These are phyloP conservation scores for Mesorhabditis spiculigera DNA, from an alignment of 2,888 invertebrate genomes.

Conservation along the genomic window DNA sequence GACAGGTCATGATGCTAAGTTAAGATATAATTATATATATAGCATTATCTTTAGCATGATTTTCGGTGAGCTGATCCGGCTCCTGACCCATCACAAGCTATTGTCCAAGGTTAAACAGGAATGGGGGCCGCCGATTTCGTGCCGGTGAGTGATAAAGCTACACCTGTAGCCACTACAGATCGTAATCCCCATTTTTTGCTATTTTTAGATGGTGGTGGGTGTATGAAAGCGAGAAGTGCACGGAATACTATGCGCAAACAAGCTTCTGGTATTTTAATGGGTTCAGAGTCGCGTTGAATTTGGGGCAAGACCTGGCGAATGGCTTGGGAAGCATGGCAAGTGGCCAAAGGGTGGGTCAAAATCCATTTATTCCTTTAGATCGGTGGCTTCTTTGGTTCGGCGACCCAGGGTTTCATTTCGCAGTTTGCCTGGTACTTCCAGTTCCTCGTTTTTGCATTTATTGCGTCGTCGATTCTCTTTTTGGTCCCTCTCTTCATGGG, in stretches of 20 bases:
- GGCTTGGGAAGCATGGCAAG: neutral
- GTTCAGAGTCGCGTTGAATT: neutral
- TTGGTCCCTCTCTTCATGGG: neutral
- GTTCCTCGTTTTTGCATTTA: neutral
- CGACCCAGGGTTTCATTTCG: neutral
- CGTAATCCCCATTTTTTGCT: no score
- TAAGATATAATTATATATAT: neutral
- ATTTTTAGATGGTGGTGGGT: no score
- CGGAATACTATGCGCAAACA: neutral
- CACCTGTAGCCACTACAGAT: neutral
- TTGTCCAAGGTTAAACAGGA: neutral
- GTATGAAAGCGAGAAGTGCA: neutral
- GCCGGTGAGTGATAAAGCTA: neutral
- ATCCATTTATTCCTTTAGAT: neutral
- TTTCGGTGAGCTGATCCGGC: neutral
- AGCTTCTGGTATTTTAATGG: neutral
- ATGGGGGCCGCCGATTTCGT: conserved; percentile 4
- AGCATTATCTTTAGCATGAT: neutral
- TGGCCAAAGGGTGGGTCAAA: neutral
- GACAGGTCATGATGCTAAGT: neutral
- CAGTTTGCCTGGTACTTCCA: neutral
- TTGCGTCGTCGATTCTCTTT: neutral
- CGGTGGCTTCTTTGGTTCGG: neutral
- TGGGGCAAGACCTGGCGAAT: neutral
- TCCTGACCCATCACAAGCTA: neutral